These are phyloP conservation scores for Drosophila albomicans DNA, from an alignment of 1,140 invertebrate genomes.

Conservation along the genomic window DNA sequence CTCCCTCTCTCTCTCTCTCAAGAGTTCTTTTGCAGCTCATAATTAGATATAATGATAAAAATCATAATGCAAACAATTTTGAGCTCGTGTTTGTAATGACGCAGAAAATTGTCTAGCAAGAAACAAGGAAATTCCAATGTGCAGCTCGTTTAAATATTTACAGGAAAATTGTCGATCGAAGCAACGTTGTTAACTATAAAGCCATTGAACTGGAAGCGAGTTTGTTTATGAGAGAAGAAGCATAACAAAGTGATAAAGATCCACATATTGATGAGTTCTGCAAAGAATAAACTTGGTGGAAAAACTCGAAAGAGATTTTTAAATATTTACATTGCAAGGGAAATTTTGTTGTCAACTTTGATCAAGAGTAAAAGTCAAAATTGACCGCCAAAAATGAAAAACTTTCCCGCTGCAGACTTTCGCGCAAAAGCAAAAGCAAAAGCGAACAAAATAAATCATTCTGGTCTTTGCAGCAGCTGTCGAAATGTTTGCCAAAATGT, in stretches of 20 bases:
- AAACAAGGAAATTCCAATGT: slow-evolving; percentile 3
- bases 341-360: slow-evolving; percentile 9
- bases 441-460: slow-evolving; percentile 53
- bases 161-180: neutral
- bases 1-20: too few species aligned
- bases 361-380: slow-evolving; percentile 38
- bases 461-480: slow-evolving; percentile 41
- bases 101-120: slow-evolving; percentile 59
- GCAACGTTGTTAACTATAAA: slow-evolving; percentile 14
- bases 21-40: slow-evolving; percentile 57
- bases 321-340: neutral
- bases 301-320: too few species aligned
- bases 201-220: slow-evolving; percentile 37
- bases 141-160: slow-evolving; percentile 49
- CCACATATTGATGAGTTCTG: neutral
- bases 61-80: slow-evolving; percentile 73
- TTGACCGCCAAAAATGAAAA: slow-evolving; percentile 20
- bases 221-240: neutral
- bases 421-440: slow-evolving; percentile 1
- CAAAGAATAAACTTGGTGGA: neutral
- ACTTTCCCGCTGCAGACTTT: slow-evolving; percentile 42
- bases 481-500: slow-evolving; percentile 41
- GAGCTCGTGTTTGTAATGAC: slow-evolving; percentile 44
- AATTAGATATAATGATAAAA: slow-evolving; percentile 76
- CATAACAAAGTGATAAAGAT: neutral